Conservation (phyloP, 1,140 invertebrate species). For the Zaprionus capensis region DNA sequence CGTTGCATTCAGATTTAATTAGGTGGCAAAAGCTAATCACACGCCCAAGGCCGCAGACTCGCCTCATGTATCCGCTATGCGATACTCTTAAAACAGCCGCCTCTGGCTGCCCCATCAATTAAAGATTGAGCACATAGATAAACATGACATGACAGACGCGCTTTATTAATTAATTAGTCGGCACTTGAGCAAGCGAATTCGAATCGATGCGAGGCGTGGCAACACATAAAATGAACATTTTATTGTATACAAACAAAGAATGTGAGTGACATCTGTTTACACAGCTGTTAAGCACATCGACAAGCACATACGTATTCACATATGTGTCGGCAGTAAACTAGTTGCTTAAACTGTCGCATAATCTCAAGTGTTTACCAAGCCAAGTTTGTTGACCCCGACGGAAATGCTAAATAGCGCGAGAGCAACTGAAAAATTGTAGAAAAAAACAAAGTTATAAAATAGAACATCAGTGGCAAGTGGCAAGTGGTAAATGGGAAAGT, state of each 20-base stretch:
- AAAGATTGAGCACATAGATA: slow-evolving; percentile 45
- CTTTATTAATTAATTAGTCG: slow-evolving; percentile 42
- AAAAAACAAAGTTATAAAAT: slow-evolving; percentile 77
- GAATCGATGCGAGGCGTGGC: background rate
- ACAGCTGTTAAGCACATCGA: slow-evolving; percentile 9
- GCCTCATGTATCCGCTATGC: slow-evolving; percentile 14
- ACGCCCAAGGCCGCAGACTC: slow-evolving; percentile 20
- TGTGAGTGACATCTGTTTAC: slow-evolving; percentile 19
- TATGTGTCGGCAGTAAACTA: slow-evolving; percentile 41
- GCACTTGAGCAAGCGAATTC: slow-evolving; percentile 23
- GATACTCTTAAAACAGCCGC: slow-evolving; percentile 31
- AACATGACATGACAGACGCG: slow-evolving; percentile 24
- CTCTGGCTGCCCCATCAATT: slow-evolving; percentile 41
- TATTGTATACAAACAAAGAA: slow-evolving; percentile 33
- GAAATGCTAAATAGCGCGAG: slow-evolving; percentile 66
- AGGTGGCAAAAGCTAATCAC: slow-evolving; percentile 57
- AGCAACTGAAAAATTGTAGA: slow-evolving; percentile 58
- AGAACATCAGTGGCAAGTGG: slow-evolving; percentile 32
- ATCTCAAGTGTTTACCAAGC: slow-evolving; percentile 22
- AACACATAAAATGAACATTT: slow-evolving; percentile 35
- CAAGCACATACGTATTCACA: slow-evolving; percentile 1
- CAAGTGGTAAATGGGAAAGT: slow-evolving; percentile 14
- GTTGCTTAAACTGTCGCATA: slow-evolving; percentile 34
- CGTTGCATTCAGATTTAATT: slow-evolving; percentile 75
- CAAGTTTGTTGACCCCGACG: slow-evolving; percentile 61